Evolutionary conservation across 2,888 invertebrate genomes (phyloP).

Genomic region (Invenusta paracnida): DNA sequence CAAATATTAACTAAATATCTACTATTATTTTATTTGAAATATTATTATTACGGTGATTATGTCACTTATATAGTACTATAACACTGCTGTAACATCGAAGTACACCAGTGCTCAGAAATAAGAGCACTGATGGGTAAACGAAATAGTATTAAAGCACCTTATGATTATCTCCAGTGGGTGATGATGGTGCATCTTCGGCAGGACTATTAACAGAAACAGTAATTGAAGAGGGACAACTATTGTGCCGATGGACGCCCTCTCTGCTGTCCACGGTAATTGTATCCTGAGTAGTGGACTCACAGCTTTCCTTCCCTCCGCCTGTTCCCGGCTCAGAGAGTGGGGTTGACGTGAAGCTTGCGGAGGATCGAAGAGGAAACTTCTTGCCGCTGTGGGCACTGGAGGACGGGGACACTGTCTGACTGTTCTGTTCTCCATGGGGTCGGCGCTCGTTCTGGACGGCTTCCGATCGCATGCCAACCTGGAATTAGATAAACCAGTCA

Average conservation of each 20-base stretch:
- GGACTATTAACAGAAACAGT: not conserved
- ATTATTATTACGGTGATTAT: no score
- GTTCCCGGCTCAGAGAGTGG: not conserved
- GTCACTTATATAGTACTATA: no score
- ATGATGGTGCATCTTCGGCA: not conserved
- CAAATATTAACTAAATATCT: no score
- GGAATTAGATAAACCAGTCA: no score
- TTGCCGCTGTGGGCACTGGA: not conserved
- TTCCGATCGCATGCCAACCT: slow-evolving; percentile 43
- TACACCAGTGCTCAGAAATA: no score
- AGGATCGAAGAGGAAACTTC: not conserved
- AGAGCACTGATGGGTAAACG: no score
- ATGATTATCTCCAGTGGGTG: no score
- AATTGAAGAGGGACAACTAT: not conserved
- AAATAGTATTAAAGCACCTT: no score
- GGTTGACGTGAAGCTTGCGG: not conserved
- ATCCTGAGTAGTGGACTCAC: not conserved
- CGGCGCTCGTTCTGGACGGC: slow-evolving; percentile 44
- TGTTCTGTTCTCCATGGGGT: slow-evolving; percentile 30
- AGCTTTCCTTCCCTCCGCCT: not conserved
- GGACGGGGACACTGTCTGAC: not conserved
- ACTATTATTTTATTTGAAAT: not conserved
- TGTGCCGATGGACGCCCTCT: not conserved
- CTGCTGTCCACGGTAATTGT: not conserved
- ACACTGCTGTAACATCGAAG: not conserved